phyloP scores from a whole-genome alignment of 2,797 vertebrate genomes.

The Coracias cyanogaster region DNA sequence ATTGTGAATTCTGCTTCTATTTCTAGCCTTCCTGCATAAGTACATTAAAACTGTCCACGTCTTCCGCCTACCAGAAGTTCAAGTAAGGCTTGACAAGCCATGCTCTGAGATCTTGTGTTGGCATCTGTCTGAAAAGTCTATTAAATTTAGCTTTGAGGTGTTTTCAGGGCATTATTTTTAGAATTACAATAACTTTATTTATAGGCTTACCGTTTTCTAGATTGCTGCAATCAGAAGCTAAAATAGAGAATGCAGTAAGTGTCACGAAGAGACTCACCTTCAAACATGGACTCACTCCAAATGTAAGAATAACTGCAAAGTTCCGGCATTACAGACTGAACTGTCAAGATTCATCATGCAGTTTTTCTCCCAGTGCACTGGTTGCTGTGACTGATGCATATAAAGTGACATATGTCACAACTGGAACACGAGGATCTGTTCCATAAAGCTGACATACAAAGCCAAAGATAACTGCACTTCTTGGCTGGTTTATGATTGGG shows the following conservation, averaged over 20 bases:
- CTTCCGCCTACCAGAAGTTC: neutral
- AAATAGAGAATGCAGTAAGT: neutral
- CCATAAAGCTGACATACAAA: neutral
- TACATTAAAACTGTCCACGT: neutral
- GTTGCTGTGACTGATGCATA: conserved; percentile 3
- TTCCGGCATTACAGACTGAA: neutral
- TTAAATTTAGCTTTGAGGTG: conserved; percentile 1
- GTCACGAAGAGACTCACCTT: neutral
- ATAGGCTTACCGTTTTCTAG: conserved; percentile 16
- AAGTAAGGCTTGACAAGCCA: neutral
- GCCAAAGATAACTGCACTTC: neutral
- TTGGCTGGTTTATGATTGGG: neutral
- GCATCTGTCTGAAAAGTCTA: conserved; percentile 4
- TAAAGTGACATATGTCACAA: conserved; percentile 20
- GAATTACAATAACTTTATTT: conserved; percentile 33
- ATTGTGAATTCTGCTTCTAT: conserved; percentile 2
- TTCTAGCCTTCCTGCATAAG: conserved; percentile 17
- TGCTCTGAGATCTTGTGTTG: neutral
- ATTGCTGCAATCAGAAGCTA: neutral
- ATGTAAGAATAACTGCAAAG: neutral
- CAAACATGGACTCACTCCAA: neutral
- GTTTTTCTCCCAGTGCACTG: neutral
- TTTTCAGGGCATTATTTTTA: conserved; percentile 55
- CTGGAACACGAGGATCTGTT: neutral
- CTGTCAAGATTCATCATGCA: neutral